Conservation (phyloP, 2,888 invertebrate genomes). For the Smittia sp. region DNA sequence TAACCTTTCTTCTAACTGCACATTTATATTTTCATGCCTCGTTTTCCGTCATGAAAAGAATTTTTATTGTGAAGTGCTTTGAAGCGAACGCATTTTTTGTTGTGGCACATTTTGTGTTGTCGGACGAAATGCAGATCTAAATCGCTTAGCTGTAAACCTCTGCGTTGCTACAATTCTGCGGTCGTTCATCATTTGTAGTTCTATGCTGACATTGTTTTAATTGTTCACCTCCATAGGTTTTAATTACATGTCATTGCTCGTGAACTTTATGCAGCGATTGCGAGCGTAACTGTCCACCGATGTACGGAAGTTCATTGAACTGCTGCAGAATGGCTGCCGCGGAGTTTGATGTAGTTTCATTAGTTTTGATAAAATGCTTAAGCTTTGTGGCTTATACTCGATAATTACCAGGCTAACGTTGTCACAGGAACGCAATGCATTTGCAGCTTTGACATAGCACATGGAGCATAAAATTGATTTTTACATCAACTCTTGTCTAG, state of each 20-base stretch:
- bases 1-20: constrained; percentile 22
- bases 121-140: background rate
- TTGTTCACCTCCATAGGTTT: background rate
- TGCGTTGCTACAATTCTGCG: background rate
- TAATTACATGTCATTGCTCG: background rate
- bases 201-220: background rate
- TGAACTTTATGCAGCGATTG: background rate
- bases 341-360: too few relatives aligned
- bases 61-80: background rate
- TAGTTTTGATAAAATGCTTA: too few relatives aligned
- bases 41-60: background rate
- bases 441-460: too few relatives aligned
- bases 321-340: background rate
- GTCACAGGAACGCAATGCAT: too few relatives aligned
- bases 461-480: constrained; percentile 5
- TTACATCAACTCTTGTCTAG: too few relatives aligned
- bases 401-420: too few relatives aligned
- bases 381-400: too few relatives aligned
- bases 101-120: background rate
- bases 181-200: background rate
- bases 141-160: background rate
- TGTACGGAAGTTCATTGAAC: constrained; percentile 30
- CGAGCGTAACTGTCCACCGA: background rate
- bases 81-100: background rate
- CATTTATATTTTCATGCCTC: background rate